Percentiles rank a stretch among this genome's conserved stretches.
Evolutionary conservation across 2,888 invertebrate species (phyloP).

Genomic region (Julus scandinavius): DNA sequence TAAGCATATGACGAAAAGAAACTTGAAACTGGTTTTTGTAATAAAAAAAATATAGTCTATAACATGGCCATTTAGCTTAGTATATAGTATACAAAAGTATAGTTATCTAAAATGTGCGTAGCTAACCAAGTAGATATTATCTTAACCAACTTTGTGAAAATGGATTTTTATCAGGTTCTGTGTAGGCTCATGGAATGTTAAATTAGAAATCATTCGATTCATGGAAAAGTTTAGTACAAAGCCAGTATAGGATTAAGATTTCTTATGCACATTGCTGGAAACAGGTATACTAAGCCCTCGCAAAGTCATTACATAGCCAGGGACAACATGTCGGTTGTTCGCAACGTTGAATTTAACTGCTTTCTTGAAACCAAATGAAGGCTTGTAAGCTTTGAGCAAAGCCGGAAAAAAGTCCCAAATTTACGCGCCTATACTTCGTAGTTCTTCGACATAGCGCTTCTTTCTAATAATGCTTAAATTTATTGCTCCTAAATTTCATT

Average conservation of each 20-base stretch:
- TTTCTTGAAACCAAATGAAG: background rate
- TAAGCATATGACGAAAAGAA: background rate
- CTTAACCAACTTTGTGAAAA: background rate
- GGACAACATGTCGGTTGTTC: background rate
- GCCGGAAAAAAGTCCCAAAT: background rate
- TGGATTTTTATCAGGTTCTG: background rate
- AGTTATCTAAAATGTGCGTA: background rate
- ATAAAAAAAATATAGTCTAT: background rate
- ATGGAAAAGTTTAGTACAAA: background rate
- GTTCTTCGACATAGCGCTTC: constrained; percentile 15
- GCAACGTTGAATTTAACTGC: background rate
- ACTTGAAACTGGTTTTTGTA: background rate
- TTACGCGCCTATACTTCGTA: background rate
- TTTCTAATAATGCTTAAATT: constrained; percentile 39
- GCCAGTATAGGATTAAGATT: background rate
- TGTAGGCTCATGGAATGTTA: background rate
- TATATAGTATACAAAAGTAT: background rate
- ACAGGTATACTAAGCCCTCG: background rate
- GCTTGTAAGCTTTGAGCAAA: background rate
- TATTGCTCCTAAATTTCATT: constrained; percentile 35
- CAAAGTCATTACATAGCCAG: background rate
- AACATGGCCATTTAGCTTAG: background rate
- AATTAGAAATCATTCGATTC: background rate
- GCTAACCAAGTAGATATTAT: background rate
- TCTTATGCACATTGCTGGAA: background rate